phyloP scores from a whole-genome alignment of 2,797 vertebrate species.

The Salarias fasciatus region DNA sequence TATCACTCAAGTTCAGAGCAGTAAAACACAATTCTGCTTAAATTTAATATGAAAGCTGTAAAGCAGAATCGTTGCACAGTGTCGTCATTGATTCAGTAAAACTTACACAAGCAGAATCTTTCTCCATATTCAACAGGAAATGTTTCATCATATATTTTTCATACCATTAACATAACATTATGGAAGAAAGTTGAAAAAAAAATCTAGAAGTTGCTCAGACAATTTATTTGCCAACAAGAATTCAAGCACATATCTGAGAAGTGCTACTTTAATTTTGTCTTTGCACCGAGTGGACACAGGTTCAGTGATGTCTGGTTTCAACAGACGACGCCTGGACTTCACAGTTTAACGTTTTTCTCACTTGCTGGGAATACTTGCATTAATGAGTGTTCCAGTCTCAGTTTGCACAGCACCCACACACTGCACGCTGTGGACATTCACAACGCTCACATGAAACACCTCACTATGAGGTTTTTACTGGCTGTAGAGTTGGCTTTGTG shows the following conservation, averaged over 20 bases:
- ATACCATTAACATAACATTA: no score
- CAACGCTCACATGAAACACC: slow-evolving; percentile 65
- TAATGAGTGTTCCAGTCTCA: slow-evolving; percentile 61
- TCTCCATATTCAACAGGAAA: no score
- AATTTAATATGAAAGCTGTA: no score
- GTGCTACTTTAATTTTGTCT: slow-evolving; percentile 36
- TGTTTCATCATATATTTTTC: no score
- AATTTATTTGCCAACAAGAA: no score
- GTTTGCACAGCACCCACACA: slow-evolving; percentile 63
- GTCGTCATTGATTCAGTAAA: no score
- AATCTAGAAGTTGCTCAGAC: no score
- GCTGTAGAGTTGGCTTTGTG: slow-evolving; percentile 57
- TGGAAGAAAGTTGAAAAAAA: no score
- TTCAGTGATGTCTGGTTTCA: slow-evolving; percentile 39
- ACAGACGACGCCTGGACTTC: slow-evolving; percentile 48
- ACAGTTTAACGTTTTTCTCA: slow-evolving; percentile 59
- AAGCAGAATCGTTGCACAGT: no score
- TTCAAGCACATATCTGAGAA: slow-evolving; percentile 40
- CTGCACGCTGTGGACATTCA: slow-evolving; percentile 48
- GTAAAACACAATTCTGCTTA: no score
- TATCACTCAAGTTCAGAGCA: no score
- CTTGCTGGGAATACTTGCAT: slow-evolving; percentile 57
- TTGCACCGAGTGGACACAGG: slow-evolving; percentile 31
- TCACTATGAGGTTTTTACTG: slow-evolving; percentile 66
- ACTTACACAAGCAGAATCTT: no score